Percentiles rank a stretch among this genome's conserved stretches.
phyloP scores from a whole-genome alignment of 2,888 invertebrate genomes.

The Parnassius glacialis region DNA sequence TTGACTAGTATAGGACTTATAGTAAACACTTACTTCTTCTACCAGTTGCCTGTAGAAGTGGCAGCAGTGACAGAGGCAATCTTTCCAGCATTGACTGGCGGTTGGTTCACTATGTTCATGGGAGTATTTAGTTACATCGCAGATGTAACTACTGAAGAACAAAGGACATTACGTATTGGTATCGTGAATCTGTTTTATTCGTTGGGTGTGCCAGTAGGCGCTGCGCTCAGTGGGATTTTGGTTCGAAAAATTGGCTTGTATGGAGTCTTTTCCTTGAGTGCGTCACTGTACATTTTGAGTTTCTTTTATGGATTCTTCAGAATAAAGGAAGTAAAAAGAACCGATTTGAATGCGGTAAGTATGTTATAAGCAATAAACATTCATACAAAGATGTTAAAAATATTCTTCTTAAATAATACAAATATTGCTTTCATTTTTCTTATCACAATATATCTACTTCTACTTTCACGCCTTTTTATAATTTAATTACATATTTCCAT shows the following conservation, averaged over 20 bases:
- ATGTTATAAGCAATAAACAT: slow-evolving; percentile 16
- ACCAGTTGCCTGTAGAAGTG: slow-evolving; percentile 89
- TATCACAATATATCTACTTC: no score
- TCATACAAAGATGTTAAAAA: no score
- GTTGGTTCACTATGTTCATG: slow-evolving; percentile 95
- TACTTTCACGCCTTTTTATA: no score
- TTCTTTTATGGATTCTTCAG: slow-evolving; percentile 87
- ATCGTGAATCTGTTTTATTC: slow-evolving; percentile 94
- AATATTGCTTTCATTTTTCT: no score
- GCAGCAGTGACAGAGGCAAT: slow-evolving; percentile 90
- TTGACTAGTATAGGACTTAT: slow-evolving; percentile 89
- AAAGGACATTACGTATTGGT: slow-evolving; percentile 91
- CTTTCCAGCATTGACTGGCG: slow-evolving; percentile 90
- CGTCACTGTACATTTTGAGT: slow-evolving; percentile 86
- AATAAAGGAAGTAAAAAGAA: slow-evolving; percentile 84
- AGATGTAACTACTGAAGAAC: slow-evolving; percentile 91
- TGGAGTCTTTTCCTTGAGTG: slow-evolving; percentile 90
- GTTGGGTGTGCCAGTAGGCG: slow-evolving; percentile 93
- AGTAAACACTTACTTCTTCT: slow-evolving; percentile 89
- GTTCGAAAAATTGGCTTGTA: slow-evolving; percentile 88
- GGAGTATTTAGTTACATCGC: slow-evolving; percentile 94
- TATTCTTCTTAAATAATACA: no score
- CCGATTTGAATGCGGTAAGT: slow-evolving; percentile 59
- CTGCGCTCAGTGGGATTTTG: slow-evolving; percentile 91
- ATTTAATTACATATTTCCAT: no score